Percentiles rank a stretch among this genome's conserved stretches.
These are phyloP conservation scores for Rostratula benghalensis DNA, from an alignment of 2,113 vertebrate genomes.

Conservation along the genomic window DNA sequence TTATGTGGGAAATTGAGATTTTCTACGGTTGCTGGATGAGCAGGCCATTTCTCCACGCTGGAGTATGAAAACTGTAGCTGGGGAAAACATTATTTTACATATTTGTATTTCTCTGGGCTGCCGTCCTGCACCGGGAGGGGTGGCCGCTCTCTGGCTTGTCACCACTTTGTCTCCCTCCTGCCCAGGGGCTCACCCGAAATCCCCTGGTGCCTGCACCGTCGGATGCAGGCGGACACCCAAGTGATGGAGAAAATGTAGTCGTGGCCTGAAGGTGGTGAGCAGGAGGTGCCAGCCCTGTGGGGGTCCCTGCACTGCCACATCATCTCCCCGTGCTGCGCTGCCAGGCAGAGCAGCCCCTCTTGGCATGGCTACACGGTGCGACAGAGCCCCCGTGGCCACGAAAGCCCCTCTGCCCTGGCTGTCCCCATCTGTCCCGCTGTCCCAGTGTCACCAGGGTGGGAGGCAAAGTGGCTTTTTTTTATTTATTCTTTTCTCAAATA, in stretches of 20 bases:
- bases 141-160: not conserved
- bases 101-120: not conserved
- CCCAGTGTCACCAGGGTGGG: not conserved
- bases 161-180: accelerated
- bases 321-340: accelerated
- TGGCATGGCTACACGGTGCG: not conserved
- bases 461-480: not conserved
- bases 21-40: conserved; percentile 65
- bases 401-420: too few relatives aligned
- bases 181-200: not conserved
- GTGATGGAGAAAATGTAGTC: not conserved
- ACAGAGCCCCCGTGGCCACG: accelerated
- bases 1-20: conserved; percentile 74
- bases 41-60: conserved; percentile 46
- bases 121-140: accelerated
- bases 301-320: accelerated
- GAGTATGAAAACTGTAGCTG: conserved; percentile 19
- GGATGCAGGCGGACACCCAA: not conserved
- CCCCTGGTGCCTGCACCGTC: accelerated
- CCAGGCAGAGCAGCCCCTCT: not conserved
- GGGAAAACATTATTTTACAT: conserved; percentile 54
- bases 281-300: not conserved
- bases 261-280: accelerated
- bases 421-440: not conserved
- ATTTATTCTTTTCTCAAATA: not conserved